Evolutionary conservation across 2,888 invertebrate genomes (phyloP), one percentile per base, ranked within the genome.

Genomic region (Melipona beecheii): DNA sequence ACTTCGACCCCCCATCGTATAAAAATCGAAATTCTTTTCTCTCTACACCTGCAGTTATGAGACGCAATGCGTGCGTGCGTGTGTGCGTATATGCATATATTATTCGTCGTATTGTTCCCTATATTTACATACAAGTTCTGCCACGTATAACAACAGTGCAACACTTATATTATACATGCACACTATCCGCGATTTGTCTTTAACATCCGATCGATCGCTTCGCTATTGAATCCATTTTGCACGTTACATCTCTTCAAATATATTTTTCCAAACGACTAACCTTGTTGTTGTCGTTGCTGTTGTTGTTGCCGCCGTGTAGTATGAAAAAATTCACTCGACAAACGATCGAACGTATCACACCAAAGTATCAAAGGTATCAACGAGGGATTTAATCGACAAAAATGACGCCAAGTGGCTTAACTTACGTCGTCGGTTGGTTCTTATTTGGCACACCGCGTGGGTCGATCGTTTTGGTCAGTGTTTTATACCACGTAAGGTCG

Each of bases 401-500:
- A 27, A 60, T 50, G 24, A 78, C 72, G 31, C 24, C 15, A 66
- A 58, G n/a, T 9, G 19, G 64, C 58, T 27, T 27, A 50, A 73
- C 24, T 60, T 66, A 58, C 49, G 5, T 50, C 50, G 66, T 50
- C 50, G 66, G 66, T 68, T 72, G 13, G 27, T 73, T 74, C 56
- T 62, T 31, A 36, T 74, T 79, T 50, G 68, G 62, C 60, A 58
- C 68, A 27, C 21, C 68, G 24, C 49, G 43, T 58, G 43, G 31
- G 72, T 69, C 58, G 17, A 27, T 52, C 71, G 19, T 31, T 68
- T 81, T 72, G 60, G 70, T 58, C 50, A 43, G 50, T n/a, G 19
- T 49, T 84, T 93, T 92, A 94, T 80, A 93, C 94, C 75, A 94
- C 94, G 87, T 94, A 95, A 78, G 95, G 95, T 83, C 95, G 93